Conservation (phyloP, 1,140 invertebrate genomes). For the Nephotettix cincticeps region DNA sequence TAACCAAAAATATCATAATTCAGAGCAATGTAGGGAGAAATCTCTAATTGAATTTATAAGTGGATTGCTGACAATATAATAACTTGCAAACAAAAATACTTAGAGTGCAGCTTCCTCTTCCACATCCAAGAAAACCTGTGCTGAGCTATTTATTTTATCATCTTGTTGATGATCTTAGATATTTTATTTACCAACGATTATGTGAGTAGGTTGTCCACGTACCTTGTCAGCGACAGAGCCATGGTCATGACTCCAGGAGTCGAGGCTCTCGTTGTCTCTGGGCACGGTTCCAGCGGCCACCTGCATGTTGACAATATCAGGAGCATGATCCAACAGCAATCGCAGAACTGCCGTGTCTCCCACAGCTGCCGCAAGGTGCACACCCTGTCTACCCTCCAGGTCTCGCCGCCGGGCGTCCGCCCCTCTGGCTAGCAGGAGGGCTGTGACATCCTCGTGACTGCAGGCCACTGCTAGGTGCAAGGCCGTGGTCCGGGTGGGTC, state of each 20-base stretch:
- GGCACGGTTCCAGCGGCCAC: neutral
- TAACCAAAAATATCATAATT: no score
- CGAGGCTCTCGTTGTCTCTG: conserved; percentile 20
- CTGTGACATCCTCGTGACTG: conserved; percentile 44
- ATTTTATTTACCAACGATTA: no score
- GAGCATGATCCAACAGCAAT: neutral
- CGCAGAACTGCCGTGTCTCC: conserved; percentile 48
- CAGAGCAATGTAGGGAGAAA: no score
- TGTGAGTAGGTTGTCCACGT: neutral
- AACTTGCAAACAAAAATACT: no score
- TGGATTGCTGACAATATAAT: no score
- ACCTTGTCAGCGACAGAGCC: conserved; percentile 28
- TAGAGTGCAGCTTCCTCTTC: no score
- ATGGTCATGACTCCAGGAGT: conserved; percentile 38
- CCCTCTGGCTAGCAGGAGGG: conserved; percentile 47
- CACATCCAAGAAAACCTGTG: no score
- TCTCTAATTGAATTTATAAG: no score
- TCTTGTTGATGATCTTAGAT: no score
- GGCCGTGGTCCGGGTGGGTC: conserved; percentile 47
- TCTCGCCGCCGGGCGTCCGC: conserved; percentile 48
- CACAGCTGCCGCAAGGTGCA: conserved; percentile 51
- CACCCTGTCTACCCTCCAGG: conserved; percentile 47
- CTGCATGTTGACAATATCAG: conserved; percentile 8
- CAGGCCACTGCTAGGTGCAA: conserved; percentile 49
- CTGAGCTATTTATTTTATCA: no score